phyloP scores from a whole-genome alignment of 2,888 invertebrate species.

The Dendrolimus houi region DNA sequence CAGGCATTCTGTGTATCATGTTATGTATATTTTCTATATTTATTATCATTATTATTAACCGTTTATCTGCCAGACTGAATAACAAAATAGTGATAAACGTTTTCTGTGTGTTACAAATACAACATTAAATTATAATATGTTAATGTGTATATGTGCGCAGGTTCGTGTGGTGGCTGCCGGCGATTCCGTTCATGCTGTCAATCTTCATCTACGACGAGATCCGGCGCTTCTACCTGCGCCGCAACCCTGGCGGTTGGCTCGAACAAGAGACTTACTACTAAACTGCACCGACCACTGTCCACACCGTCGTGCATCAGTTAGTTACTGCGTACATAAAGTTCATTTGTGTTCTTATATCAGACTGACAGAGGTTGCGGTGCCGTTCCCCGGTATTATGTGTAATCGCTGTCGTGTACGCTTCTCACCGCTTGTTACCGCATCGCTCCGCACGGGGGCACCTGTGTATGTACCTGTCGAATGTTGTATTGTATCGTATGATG shows the following conservation, averaged over 20 bases:
- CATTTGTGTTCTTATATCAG: conserved; percentile 63
- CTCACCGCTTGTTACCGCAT: conserved; percentile 65
- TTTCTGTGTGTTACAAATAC: too few species aligned
- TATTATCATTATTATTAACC: too few species aligned
- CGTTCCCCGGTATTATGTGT: conserved; percentile 50
- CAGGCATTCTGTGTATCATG: too few species aligned
- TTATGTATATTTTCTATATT: too few species aligned
- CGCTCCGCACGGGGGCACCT: conserved; percentile 34
- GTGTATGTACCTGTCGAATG: conserved; percentile 34
- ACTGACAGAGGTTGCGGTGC: conserved; percentile 61
- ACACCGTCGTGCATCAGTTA: conserved; percentile 50
- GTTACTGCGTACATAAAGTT: conserved; percentile 61
- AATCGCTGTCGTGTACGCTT: conserved; percentile 67
- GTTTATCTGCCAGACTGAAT: too few species aligned
- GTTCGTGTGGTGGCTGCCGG: conserved; percentile 99
- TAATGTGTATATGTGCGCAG: conserved; percentile 64
- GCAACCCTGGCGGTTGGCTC: conserved; percentile 99
- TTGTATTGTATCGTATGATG: conserved; percentile 17
- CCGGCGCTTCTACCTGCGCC: conserved; percentile 97
- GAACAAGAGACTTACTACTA: conserved; percentile 99
- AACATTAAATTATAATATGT: too few species aligned
- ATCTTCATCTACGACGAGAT: conserved; percentile 99
- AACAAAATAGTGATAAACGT: too few species aligned
- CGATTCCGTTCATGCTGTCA: conserved; percentile 97
- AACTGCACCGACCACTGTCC: conserved; percentile 55